These are phyloP conservation scores for Orthonevra nobilis DNA, from an alignment of 2,888 invertebrate genomes.

Conservation along the genomic window DNA sequence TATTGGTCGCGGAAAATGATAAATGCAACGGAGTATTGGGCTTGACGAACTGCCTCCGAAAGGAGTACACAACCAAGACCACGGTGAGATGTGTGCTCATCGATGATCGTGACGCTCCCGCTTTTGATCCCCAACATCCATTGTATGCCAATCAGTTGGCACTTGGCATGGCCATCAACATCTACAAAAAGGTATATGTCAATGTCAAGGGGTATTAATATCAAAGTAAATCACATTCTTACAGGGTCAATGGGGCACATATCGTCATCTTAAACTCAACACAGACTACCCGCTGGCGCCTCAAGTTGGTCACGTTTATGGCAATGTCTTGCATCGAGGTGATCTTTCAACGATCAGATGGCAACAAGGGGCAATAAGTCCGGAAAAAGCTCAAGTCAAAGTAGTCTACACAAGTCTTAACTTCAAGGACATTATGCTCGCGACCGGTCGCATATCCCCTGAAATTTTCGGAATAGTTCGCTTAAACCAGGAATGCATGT, in stretches of 20 bases:
- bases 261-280: constrained; percentile 86
- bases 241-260: constrained; percentile 84
- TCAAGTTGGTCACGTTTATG: constrained; percentile 85
- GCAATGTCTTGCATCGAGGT: constrained; percentile 87
- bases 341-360: constrained; percentile 90
- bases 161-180: constrained; percentile 89
- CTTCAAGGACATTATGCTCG: constrained; percentile 95
- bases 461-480: constrained; percentile 87
- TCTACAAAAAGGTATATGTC: constrained; percentile 81
- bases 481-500: constrained; percentile 83
- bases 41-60: constrained; percentile 90
- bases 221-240: too few species aligned
- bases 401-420: constrained; percentile 87
- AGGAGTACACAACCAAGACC: constrained; percentile 87
- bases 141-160: constrained; percentile 84
- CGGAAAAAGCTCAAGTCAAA: constrained; percentile 81
- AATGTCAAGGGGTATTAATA: background rate
- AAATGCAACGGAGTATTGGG: constrained; percentile 89
- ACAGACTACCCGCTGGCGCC: constrained; percentile 78
- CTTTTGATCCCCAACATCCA: constrained; percentile 84
- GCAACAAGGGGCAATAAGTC: constrained; percentile 84
- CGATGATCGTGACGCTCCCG: constrained; percentile 83
- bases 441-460: constrained; percentile 90
- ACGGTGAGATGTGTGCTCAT: constrained; percentile 83
- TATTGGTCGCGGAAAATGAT: constrained; percentile 85